phyloP scores from a whole-genome alignment of 92 coral and sea anemone species.

The Siderastrea siderea region DNA sequence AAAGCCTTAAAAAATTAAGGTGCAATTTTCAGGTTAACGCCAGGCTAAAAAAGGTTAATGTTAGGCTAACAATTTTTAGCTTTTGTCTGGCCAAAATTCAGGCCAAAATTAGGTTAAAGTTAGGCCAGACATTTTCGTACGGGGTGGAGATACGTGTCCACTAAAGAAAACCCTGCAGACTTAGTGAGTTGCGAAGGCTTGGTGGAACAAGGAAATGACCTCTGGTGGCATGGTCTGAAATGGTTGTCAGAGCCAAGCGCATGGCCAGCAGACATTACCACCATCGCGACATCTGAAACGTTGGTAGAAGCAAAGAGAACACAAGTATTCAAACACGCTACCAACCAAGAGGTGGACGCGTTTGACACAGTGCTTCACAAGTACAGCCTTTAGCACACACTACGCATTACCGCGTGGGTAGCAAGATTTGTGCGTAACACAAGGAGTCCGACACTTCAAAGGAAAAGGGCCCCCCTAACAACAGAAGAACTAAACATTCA shows the following conservation, averaged over 20 bases:
- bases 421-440: not conserved
- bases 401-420: constrained; percentile 1
- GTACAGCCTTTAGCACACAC: not conserved
- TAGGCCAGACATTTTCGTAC: no score
- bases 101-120: no score
- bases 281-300: constrained; percentile 31
- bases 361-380: constrained; percentile 28
- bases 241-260: constrained; percentile 45
- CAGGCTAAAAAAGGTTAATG: no score
- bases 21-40: no score
- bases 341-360: constrained; percentile 14
- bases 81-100: no score
- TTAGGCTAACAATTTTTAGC: no score
- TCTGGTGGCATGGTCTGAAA: constrained; percentile 55
- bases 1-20: no score
- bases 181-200: constrained; percentile 31
- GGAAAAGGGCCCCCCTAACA: not conserved
- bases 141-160: constrained; percentile 42
- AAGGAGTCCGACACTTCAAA: not conserved
- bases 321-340: constrained; percentile 38
- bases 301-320: constrained; percentile 41
- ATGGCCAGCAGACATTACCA: constrained; percentile 53
- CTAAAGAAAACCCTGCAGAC: constrained; percentile 59
- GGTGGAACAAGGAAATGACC: not conserved
- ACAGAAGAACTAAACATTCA: not conserved